Evolutionary conservation across 2,797 vertebrate genomes (phyloP).

Genomic region (Microctenopoma steveboyesi): DNA sequence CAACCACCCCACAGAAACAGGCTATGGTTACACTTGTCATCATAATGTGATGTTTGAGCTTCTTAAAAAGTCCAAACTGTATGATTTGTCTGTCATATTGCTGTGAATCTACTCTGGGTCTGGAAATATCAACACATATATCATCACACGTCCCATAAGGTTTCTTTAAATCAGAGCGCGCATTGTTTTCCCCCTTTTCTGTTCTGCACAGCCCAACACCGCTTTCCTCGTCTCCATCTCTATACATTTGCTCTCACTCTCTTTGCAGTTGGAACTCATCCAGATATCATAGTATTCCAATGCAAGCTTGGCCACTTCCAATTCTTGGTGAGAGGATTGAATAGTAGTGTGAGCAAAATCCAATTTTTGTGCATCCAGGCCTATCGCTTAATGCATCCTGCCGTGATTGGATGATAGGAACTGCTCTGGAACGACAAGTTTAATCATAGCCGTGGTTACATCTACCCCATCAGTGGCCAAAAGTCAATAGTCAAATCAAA

Average conservation of each 20-base stretch:
- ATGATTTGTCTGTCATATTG: constrained; percentile 45
- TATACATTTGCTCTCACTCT: constrained; percentile 39
- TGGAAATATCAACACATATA: constrained; percentile 66
- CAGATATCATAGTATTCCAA: constrained; percentile 68
- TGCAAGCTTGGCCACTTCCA: constrained; percentile 70
- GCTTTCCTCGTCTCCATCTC: constrained; percentile 36
- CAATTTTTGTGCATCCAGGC: constrained; percentile 78
- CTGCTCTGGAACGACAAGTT: constrained; percentile 72
- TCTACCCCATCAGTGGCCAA: constrained; percentile 69
- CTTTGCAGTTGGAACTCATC: constrained; percentile 54
- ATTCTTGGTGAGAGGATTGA: constrained; percentile 64
- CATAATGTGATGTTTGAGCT: constrained; percentile 47
- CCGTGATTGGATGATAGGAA: constrained; percentile 68
- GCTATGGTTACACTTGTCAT: constrained; percentile 74
- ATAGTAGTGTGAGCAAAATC: constrained; percentile 72
- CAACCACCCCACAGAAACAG: constrained; percentile 42
- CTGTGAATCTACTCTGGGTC: constrained; percentile 47
- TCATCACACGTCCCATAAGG: constrained; percentile 52
- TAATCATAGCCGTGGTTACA: constrained; percentile 72
- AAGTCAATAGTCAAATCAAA: constrained; percentile 74
- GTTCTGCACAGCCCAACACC: constrained; percentile 32
- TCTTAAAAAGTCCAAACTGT: constrained; percentile 36
- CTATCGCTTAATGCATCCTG: constrained; percentile 67
- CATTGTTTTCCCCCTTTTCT: constrained; percentile 38
- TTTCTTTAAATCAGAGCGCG: constrained; percentile 53